Evolutionary conservation across 2,113 vertebrate genomes (phyloP), one percentile per base, ranked within the genome.

Genomic region (Takifugu flavidus): DNA sequence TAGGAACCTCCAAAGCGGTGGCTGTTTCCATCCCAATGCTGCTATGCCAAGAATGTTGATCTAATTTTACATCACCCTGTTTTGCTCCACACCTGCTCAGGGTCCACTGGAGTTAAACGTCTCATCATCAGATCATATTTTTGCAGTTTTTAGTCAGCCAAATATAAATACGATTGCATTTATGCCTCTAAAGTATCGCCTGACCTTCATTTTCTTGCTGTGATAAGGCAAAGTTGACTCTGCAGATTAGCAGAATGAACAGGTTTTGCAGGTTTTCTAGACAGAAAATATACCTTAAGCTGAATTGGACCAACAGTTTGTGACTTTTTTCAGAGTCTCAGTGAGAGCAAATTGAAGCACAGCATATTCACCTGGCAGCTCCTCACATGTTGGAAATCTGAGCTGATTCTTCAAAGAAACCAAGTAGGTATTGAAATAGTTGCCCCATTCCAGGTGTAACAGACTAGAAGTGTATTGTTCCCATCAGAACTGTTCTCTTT

Each of bases 311-410:
- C 44, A 45, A 2, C 12, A 14, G 13, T 45, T 39, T 4, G 25
- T 45, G 44, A 12, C 14, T 12, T 2, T 62, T 15, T 74, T 67
- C 27, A 91, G 91, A 72, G 72, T 49, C 82, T 92, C 0, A 65
- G 68, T 44, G 87, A 88, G n/a, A 83, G 71, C 67, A 84, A 45
- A 56, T 79, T 92, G 51, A 70, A 81, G 49, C 80, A 91, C 76
- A 78, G 82, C 53, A 65, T 74, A 4, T 82, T 82, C 56, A 86
- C 82, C 70, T 92, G 91, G 91, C 91, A 92, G 67, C 79, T 90
- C 42, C 75, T 92, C 27, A 89, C 88, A 5, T 88, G 84, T 39
- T 90, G 89, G 91, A 91, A 86, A 67, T 91, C 89, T 49, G 89
- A 92, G 57, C 79, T 89, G 2, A 85, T 88, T 80, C 64, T 89